phyloP scores from a whole-genome alignment of 2,113 vertebrate species.

The Heliornis fulica region DNA sequence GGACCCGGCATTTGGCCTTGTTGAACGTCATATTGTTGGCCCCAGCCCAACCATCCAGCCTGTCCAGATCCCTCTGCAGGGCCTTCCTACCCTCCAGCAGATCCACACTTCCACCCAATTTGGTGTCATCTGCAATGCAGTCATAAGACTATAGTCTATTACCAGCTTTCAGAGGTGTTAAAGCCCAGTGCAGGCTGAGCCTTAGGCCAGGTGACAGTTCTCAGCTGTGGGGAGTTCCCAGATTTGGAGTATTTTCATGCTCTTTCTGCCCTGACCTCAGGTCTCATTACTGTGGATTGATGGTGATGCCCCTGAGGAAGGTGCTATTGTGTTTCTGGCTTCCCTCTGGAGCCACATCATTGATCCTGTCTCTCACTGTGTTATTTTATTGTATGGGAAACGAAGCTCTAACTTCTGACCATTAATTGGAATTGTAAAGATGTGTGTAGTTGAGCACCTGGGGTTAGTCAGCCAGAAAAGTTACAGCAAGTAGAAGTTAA shows the following conservation, averaged over 20 bases:
- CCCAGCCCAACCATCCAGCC: no score
- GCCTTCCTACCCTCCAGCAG: no score
- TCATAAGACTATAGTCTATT: no score
- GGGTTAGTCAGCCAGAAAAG: background rate
- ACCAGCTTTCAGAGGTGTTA: background rate
- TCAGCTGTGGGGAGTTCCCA: background rate
- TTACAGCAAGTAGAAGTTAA: background rate
- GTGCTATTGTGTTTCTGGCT: background rate
- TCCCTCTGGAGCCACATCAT: accelerated
- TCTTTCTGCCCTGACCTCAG: background rate
- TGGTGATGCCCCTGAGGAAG: background rate
- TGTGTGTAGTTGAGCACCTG: background rate
- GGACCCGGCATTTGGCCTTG: no score
- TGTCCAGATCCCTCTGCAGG: no score
- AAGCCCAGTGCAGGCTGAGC: background rate
- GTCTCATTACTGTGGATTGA: background rate
- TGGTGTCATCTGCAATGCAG: no score
- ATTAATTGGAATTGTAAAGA: background rate
- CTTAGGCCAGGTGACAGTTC: background rate
- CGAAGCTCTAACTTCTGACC: background rate
- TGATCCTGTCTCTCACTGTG: background rate
- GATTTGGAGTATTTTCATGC: background rate
- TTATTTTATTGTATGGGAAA: background rate
- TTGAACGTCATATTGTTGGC: no score
- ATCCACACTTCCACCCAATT: no score